Evolutionary conservation across 1,140 invertebrate genomes (phyloP).

Genomic region (Musca vetustissima): DNA sequence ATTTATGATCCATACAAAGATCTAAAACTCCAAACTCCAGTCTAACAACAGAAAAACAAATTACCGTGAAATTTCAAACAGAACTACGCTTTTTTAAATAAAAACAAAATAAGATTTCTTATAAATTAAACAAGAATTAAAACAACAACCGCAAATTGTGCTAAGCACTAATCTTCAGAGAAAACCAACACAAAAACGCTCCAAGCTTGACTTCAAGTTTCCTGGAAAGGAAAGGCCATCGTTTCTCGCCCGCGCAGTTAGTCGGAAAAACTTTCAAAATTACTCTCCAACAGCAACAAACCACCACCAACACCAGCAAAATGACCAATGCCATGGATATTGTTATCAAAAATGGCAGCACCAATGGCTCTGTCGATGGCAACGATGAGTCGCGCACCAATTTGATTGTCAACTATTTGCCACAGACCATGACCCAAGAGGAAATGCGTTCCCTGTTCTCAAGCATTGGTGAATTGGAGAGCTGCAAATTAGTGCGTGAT

Average conservation of each 20-base stretch:
- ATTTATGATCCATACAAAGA: slow-evolving; percentile 16
- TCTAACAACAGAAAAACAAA: slow-evolving; percentile 22
- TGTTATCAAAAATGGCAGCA: slow-evolving; percentile 61
- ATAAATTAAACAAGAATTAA: slow-evolving; percentile 21
- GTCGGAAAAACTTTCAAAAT: slow-evolving; percentile 30
- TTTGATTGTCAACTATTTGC: slow-evolving; percentile 89
- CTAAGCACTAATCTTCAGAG: slow-evolving; percentile 44
- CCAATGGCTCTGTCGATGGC: slow-evolving; percentile 61
- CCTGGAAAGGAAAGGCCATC: background rate
- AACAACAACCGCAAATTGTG: slow-evolving; percentile 41
- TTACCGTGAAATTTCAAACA: slow-evolving; percentile 11
- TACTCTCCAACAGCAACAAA: slow-evolving; percentile 30
- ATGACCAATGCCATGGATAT: slow-evolving; percentile 56
- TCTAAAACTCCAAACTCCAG: slow-evolving; percentile 30
- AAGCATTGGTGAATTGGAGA: slow-evolving; percentile 85
- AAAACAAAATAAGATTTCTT: slow-evolving; percentile 13
- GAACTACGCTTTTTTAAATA: slow-evolving; percentile 21
- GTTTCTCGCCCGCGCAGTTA: background rate
- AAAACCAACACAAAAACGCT: background rate
- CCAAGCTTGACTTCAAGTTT: slow-evolving; percentile 5
- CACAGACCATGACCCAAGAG: slow-evolving; percentile 91
- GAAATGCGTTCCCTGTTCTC: slow-evolving; percentile 84
- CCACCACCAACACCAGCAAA: slow-evolving; percentile 28
- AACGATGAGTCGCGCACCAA: slow-evolving; percentile 69
- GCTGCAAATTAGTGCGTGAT: slow-evolving; percentile 87